These are phyloP conservation scores for Merodon equestris DNA, from an alignment of 2,888 invertebrate genomes.

Conservation along the genomic window DNA sequence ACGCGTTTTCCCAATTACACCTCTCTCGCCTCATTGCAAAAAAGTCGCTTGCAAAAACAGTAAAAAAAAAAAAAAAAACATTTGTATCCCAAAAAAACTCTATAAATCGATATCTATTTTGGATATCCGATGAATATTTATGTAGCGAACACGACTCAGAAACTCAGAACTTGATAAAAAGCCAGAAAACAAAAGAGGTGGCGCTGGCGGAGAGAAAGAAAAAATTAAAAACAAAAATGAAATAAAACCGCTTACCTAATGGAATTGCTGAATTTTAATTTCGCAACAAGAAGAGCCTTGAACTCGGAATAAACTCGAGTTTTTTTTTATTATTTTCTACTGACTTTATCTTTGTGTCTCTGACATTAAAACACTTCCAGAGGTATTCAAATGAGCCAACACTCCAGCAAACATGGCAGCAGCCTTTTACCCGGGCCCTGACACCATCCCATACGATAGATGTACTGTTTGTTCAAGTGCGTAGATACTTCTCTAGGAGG, in stretches of 20 bases:
- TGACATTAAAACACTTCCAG: slow-evolving; percentile 42
- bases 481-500: slow-evolving; percentile 22
- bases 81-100: slow-evolving; percentile 24
- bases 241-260: slow-evolving; percentile 40
- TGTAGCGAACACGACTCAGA: slow-evolving; percentile 14
- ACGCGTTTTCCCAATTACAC: background rate
- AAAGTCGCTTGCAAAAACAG: no score
- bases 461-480: slow-evolving; percentile 38
- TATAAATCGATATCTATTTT: slow-evolving; percentile 22
- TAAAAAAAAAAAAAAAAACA: slow-evolving; percentile 8
- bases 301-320: slow-evolving; percentile 50
- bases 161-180: slow-evolving; percentile 42
- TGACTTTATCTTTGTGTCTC: slow-evolving; percentile 7
- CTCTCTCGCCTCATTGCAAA: no score
- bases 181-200: background rate
- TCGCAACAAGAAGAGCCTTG: slow-evolving; percentile 57
- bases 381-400: slow-evolving; percentile 58
- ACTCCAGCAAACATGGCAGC: slow-evolving; percentile 11
- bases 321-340: slow-evolving; percentile 2
- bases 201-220: background rate
- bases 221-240: background rate
- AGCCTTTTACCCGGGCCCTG: background rate
- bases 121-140: slow-evolving; percentile 50
- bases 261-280: slow-evolving; percentile 57
- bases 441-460: background rate